Evolutionary conservation across 2,888 invertebrate species (phyloP), one percentile per base, ranked within the genome.

Genomic region (Sarcophaga rosellei): DNA sequence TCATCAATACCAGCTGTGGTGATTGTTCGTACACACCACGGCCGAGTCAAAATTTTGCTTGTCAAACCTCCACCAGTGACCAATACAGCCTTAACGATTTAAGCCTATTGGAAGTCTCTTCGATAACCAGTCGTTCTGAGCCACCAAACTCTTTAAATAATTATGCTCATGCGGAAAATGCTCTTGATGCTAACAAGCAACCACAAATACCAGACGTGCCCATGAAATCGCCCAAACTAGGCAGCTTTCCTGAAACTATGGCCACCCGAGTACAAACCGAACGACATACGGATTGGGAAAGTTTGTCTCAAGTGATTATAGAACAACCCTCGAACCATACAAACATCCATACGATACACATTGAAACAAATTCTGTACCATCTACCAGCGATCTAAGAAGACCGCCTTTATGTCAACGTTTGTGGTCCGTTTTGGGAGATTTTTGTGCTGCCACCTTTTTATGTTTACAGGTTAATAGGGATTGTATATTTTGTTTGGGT

Each of bases 401-500:
- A 4, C 81, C 89, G 0, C 89, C 91, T 0, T 6, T 90, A 8
- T 79, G 89, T 47, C 78, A 89, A 23, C 90, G 91, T 3, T 62
- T 91, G 65, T 89, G 89, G 90, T 80, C 87, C 15, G 88, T 90
- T 11, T 8, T 90, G 0, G 47, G 87, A 44, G 89, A 90, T 21
- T 75, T 88, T 3, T 88, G 88, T 20, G 85, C 88, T 4, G 84
- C 90, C 21, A 88, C 87, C 25, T 87, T 88, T 69, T 62, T 89
- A 15, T 89, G 89, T 15, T 88, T 91, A 88, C 89, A 91, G 88
- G 90, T 91, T 86, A 92, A 92, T 89, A 92, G 89, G 89, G 92
- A 92, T 86, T 92, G 91, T 68, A 88, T 92, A 65, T 92, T 92
- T 75, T 92, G 92, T 81, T 87, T 92, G 79, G 91, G 91, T 70